Percentiles rank a stretch among this genome's conserved stretches.
Evolutionary conservation across 1,140 invertebrate species (phyloP).

Genomic region (Pogonognathellus flavescens): DNA sequence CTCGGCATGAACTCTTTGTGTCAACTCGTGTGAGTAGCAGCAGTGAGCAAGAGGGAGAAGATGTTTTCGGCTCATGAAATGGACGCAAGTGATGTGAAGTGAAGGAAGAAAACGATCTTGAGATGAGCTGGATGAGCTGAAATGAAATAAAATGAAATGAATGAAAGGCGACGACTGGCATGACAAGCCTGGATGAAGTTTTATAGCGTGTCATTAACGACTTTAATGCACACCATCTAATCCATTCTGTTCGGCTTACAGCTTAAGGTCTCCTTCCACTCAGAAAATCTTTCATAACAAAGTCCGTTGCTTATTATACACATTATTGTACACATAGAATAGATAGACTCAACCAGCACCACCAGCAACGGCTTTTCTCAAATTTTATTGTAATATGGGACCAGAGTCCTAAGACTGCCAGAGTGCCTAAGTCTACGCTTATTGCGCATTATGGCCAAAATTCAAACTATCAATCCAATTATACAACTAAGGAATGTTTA

Average conservation of each 20-base stretch:
- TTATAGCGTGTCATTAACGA: constrained; percentile 58
- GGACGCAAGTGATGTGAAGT: constrained; percentile 47
- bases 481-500: no score
- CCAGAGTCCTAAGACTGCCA: no score
- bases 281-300: neutral
- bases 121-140: constrained; percentile 21
- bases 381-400: no score
- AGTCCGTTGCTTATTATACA: neutral
- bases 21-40: neutral
- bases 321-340: no score
- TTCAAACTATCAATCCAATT: no score
- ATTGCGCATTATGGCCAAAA: no score
- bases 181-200: constrained; percentile 55
- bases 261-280: neutral
- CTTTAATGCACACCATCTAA: constrained; percentile 57
- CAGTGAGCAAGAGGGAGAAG: constrained; percentile 12
- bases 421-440: no score
- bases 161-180: constrained; percentile 52
- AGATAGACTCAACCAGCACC: no score
- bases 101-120: constrained; percentile 49
- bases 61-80: constrained; percentile 48
- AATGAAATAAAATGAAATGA: constrained; percentile 42
- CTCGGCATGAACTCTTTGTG: constrained; percentile 41
- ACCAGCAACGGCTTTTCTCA: no score
- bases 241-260: constrained; percentile 49